These are phyloP conservation scores for Mamestra configurata DNA, from an alignment of 1,140 invertebrate genomes.

Conservation along the genomic window DNA sequence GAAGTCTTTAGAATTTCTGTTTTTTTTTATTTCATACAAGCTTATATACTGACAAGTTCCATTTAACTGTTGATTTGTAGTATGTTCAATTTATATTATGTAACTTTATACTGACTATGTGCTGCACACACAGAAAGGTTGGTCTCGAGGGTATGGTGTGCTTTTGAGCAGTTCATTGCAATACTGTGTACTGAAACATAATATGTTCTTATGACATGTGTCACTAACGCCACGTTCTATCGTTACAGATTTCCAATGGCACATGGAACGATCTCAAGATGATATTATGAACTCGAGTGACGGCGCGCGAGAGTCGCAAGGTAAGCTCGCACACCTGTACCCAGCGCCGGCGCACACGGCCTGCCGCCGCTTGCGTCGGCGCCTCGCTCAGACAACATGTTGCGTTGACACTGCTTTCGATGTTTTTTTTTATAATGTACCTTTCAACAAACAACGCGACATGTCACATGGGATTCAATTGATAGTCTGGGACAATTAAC, in stretches of 20 bases:
- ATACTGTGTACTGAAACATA: neutral
- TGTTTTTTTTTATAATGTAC: constrained; percentile 29
- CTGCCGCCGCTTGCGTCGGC: constrained; percentile 38
- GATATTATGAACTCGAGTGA: constrained; percentile 85
- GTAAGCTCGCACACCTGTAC: constrained; percentile 72
- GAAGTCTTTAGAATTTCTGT: no score
- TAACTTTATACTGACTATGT: no score
- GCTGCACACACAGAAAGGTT: no score
- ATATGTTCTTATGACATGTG: neutral
- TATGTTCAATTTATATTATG: no score
- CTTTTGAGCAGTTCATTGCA: no score
- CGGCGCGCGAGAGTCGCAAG: constrained; percentile 86
- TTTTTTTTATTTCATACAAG: no score
- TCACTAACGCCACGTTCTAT: constrained; percentile 6
- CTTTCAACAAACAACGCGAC: constrained; percentile 64
- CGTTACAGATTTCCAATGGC: constrained; percentile 87
- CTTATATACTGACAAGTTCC: no score
- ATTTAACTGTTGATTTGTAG: no score
- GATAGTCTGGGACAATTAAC: constrained; percentile 79
- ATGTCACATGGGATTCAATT: constrained; percentile 78
- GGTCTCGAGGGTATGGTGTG: no score
- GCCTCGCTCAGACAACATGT: constrained; percentile 65
- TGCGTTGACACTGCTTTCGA: constrained; percentile 65
- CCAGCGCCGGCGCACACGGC: constrained; percentile 46
- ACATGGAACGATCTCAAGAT: constrained; percentile 88